These are phyloP conservation scores for Abrostola triplasia DNA, from an alignment of 2,888 invertebrate genomes.

Conservation along the genomic window DNA sequence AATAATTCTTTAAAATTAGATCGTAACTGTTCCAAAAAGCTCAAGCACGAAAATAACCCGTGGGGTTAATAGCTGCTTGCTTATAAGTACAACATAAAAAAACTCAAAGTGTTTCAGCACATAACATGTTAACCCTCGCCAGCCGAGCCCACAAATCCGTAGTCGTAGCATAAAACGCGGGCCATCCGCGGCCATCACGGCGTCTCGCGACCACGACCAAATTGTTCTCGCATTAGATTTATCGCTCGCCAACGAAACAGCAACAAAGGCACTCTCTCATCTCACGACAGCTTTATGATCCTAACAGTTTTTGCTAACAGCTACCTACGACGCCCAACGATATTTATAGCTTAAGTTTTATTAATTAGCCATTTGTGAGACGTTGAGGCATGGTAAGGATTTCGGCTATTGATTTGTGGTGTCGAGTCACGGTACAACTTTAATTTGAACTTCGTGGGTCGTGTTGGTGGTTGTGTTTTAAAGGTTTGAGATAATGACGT, in stretches of 20 bases:
- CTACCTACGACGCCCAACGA: constrained; percentile 73
- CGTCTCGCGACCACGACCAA: constrained; percentile 68
- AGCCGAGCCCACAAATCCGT: constrained; percentile 19
- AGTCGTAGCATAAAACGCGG: constrained; percentile 32
- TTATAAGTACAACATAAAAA: no score
- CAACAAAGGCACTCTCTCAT: constrained; percentile 88
- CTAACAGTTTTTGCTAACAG: constrained; percentile 88
- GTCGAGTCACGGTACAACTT: constrained; percentile 43
- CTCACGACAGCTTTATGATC: constrained; percentile 87
- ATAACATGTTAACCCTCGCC: constrained; percentile 37
- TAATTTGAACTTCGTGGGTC: constrained; percentile 29
- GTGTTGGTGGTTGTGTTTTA: constrained; percentile 6
- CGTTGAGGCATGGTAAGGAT: constrained; percentile 61
- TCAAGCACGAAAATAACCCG: no score
- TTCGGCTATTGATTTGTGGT: constrained; percentile 56
- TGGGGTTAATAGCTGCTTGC: no score
- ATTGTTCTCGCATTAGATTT: constrained; percentile 84
- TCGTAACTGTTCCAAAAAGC: no score
- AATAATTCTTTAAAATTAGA: no score
- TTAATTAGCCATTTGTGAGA: constrained; percentile 85
- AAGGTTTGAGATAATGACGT: neutral
- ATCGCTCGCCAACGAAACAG: constrained; percentile 79
- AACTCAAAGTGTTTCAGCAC: neutral
- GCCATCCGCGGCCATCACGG: constrained; percentile 44
- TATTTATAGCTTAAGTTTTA: constrained; percentile 86